A percentile compares a stretch with the other conserved stretches of the same genome.
phyloP scores from a whole-genome alignment of 2,888 invertebrate genomes.

The Eupelmus urozonus region DNA sequence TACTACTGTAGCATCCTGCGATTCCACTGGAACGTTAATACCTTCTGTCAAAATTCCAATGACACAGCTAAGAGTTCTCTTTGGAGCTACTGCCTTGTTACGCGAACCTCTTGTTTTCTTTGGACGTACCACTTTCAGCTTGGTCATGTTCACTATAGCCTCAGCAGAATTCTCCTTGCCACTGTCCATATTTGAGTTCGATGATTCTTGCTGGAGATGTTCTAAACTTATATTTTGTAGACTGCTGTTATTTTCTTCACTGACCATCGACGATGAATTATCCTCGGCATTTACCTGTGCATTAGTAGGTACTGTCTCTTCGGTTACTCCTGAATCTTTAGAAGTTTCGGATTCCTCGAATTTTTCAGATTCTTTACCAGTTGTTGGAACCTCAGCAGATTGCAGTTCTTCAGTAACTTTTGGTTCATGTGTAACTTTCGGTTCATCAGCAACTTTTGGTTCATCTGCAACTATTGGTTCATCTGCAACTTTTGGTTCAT shows the following conservation, averaged over 20 bases:
- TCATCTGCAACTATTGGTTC: neutral
- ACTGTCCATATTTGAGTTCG: slow-evolving; percentile 74
- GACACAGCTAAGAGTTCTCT: slow-evolving; percentile 71
- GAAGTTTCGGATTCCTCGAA: neutral
- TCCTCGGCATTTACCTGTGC: neutral
- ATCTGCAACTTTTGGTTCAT: slow-evolving; percentile 32
- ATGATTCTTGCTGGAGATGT: slow-evolving; percentile 71
- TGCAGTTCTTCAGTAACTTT: neutral
- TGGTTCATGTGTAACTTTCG: too few relatives aligned
- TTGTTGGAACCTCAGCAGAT: neutral
- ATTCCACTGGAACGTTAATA: slow-evolving; percentile 72
- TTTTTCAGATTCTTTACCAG: neutral
- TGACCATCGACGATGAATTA: neutral
- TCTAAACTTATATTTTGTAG: slow-evolving; percentile 66
- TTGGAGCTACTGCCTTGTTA: slow-evolving; percentile 42
- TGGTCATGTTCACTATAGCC: slow-evolving; percentile 67
- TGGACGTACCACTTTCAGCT: slow-evolving; percentile 69
- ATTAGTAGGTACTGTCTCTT: slow-evolving; percentile 29
- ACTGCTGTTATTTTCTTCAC: slow-evolving; percentile 19
- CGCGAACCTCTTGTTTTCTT: slow-evolving; percentile 70
- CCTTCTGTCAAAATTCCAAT: slow-evolving; percentile 76
- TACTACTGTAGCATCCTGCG: slow-evolving; percentile 71
- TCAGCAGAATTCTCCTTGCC: slow-evolving; percentile 75
- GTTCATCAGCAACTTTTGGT: too few relatives aligned
- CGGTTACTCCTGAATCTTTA: slow-evolving; percentile 22